A percentile compares a stretch with the other conserved stretches of the same genome.
Evolutionary conservation across 2,113 vertebrate species (phyloP).

Genomic region (Brachionichthys hirsutus): DNA sequence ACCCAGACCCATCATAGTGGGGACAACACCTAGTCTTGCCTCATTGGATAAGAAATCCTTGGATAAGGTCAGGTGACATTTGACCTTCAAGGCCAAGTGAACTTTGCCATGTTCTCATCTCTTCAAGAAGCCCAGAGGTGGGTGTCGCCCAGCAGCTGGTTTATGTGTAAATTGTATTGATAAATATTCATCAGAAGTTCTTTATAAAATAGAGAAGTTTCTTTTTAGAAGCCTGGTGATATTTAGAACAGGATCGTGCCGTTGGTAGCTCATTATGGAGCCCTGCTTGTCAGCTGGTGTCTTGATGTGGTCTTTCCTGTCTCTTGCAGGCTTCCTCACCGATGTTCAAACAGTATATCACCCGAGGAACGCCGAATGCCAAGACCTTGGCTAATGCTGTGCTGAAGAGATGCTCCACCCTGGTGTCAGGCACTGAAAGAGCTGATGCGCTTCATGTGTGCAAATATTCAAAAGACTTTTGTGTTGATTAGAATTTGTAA

Average conservation of each 20-base stretch:
- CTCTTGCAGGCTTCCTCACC: constrained; percentile 81
- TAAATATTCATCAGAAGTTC: not conserved
- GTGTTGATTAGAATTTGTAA: too few species aligned
- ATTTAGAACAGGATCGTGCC: too few species aligned
- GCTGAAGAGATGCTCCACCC: constrained; percentile 83
- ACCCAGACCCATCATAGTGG: constrained; percentile 62
- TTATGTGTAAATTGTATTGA: not conserved
- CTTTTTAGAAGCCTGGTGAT: not conserved
- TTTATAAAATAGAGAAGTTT: not conserved
- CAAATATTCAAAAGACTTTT: too few species aligned
- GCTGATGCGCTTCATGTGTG: not conserved
- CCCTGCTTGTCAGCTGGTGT: not conserved
- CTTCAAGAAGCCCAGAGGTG: constrained; percentile 91
- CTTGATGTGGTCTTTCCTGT: constrained; percentile 9
- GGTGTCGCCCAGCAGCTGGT: constrained; percentile 91
- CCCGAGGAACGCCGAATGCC: constrained; percentile 86
- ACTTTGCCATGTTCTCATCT: constrained; percentile 91
- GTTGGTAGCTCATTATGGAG: constrained; percentile 1
- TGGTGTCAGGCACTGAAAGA: constrained; percentile 84
- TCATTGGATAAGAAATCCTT: constrained; percentile 82
- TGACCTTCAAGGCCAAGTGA: constrained; percentile 87
- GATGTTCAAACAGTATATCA: constrained; percentile 85
- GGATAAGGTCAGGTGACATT: constrained; percentile 82
- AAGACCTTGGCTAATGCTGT: constrained; percentile 86
- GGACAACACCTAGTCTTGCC: constrained; percentile 63